phyloP scores from a whole-genome alignment of 2,888 invertebrate genomes.

The Pseudeuparius sepicola region DNA sequence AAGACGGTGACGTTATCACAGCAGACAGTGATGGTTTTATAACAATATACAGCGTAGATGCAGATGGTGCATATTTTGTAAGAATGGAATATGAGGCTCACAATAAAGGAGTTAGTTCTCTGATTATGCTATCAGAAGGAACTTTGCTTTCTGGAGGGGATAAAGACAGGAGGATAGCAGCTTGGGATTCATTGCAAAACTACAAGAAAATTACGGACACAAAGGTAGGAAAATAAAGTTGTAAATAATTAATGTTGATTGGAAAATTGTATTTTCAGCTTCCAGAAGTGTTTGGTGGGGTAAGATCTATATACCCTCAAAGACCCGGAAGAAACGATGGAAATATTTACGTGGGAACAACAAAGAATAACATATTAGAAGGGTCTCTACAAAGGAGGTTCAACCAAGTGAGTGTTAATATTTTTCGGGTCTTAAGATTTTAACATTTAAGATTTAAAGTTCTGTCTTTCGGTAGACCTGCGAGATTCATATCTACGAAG shows the following conservation, averaged over 20 bases:
- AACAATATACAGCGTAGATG: conserved; percentile 77
- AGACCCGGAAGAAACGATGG: conserved; percentile 81
- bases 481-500: conserved; percentile 21
- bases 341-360: conserved; percentile 84
- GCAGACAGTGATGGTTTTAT: conserved; percentile 89
- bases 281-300: conserved; percentile 79
- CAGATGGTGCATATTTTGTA: conserved; percentile 81
- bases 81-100: conserved; percentile 85
- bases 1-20: conserved; percentile 85
- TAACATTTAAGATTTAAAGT: no score
- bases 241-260: no score
- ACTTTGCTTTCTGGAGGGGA: conserved; percentile 85
- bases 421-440: not conserved
- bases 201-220: conserved; percentile 84
- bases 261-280: conserved; percentile 48
- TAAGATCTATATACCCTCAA: conserved; percentile 81
- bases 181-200: conserved; percentile 86
- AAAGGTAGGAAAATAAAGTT: conserved; percentile 57
- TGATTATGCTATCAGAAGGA: conserved; percentile 84
- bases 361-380: conserved; percentile 79
- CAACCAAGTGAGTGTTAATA: conserved; percentile 55
- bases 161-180: conserved; percentile 80
- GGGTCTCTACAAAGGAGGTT: conserved; percentile 84
- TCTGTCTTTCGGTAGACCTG: no score
- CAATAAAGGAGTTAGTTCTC: conserved; percentile 75